Evolutionary conservation across 2,888 invertebrate genomes (phyloP), one percentile per base, ranked within the genome.

Genomic region (Acleris cristana): DNA sequence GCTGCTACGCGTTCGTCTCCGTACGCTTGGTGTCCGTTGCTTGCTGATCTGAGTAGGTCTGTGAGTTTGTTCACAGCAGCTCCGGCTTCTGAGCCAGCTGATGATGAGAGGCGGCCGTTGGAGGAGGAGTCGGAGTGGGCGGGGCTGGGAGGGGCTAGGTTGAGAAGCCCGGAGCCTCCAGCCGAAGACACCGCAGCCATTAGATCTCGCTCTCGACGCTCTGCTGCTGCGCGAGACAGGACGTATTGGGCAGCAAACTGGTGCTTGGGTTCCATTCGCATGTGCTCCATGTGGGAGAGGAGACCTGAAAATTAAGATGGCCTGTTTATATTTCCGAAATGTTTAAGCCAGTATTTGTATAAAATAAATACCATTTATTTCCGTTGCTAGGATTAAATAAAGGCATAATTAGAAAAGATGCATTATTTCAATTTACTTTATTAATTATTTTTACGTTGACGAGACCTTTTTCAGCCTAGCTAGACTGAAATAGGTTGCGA

Each of bases 261-360:
- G 93, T 98, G 98, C 87, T 98, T 98, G 0, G 98, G 98, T 86
- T 98, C 98, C 98, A 98, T 98, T 80, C 98, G 95, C 98, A 98
- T 98, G 85, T 98, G 98, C 81, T 98, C 98, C 98, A 98, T 98
- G 86, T 98, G 98, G 69, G 97, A 97, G 68, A 98, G 94, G 40
- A 98, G 94, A 81, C 98, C 98, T 98, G 92, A 34, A 94, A 92
- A 53, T 64, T 49, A 18, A 5, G 26, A 34, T 26, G 16, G 6
- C 10, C 3, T 45, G 48, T 52, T 26, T 40, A 52, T 18, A 48
- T 18, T 16, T 54, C n/a, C n/a, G n/a, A n/a, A 16, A 16, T 2
- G 16, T 48, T 5, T 7, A 40, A 10, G 12, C 12, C 12, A 34
- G 10, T 40, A 40, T 40, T 3, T 12, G 14, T 40, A 40, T 12